Evolutionary conservation across 23 tunicate species (phyloP).

Genomic region (Clavelina lepadiformis): DNA sequence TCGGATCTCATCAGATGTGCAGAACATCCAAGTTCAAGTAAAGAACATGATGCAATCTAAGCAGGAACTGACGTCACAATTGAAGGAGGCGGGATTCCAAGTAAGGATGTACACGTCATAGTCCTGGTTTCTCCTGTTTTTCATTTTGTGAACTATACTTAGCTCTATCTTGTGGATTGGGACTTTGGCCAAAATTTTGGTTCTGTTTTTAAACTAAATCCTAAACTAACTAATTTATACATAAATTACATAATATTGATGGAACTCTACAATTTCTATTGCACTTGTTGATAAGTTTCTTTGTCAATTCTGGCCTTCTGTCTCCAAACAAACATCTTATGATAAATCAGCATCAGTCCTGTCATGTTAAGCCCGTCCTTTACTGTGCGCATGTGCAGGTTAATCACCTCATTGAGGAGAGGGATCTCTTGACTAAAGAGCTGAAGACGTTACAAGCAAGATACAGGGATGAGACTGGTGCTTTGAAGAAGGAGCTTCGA

Average conservation of each 20-base stretch:
- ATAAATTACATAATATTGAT: too few relatives aligned
- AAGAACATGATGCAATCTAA: constrained; percentile 19
- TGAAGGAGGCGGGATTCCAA: constrained; percentile 47
- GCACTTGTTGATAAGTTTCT: too few relatives aligned
- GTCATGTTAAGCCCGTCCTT: too few relatives aligned
- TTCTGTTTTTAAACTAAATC: not conserved
- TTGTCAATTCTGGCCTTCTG: too few relatives aligned
- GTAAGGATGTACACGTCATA: constrained; percentile 5
- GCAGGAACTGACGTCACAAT: constrained; percentile 26
- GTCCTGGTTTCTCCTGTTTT: too few relatives aligned
- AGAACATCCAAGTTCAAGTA: constrained; percentile 33
- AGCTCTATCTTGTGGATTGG: not conserved
- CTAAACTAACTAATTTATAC: too few relatives aligned
- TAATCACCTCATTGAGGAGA: constrained; percentile 43
- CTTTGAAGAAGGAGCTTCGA: constrained; percentile 41
- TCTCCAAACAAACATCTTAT: too few relatives aligned
- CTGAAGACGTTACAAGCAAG: not conserved
- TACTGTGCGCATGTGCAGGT: too few relatives aligned
- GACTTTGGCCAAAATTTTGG: not conserved
- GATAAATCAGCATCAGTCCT: too few relatives aligned
- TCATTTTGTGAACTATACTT: not conserved
- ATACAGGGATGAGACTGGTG: constrained; percentile 24
- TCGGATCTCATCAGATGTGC: constrained; percentile 28
- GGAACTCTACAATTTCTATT: too few relatives aligned
- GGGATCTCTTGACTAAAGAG: constrained; percentile 22